phyloP scores from a whole-genome alignment of 2,888 invertebrate species.

The Idaea dimidiata region DNA sequence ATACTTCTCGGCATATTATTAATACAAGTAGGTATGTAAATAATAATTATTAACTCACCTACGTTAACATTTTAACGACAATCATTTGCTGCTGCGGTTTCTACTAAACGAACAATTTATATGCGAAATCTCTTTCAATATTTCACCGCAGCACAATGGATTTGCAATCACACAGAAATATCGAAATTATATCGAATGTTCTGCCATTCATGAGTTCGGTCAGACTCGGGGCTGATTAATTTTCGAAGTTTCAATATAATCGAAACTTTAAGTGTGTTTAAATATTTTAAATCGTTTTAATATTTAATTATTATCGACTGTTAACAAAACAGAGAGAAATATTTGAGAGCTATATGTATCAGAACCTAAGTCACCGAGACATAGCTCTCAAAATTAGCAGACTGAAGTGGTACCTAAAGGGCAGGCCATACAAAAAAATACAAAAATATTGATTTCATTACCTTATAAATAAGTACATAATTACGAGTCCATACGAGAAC shows the following conservation, averaged over 20 bases:
- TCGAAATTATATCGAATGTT: conserved; percentile 17
- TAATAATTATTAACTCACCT: neutral
- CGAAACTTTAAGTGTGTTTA: neutral
- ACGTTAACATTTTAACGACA: neutral
- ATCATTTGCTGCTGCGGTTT: neutral
- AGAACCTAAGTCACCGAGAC: too few species aligned
- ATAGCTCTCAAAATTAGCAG: too few species aligned
- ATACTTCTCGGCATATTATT: too few species aligned
- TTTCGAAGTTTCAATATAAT: neutral
- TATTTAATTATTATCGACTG: too few species aligned
- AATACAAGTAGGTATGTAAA: neutral
- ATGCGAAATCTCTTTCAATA: conserved; percentile 2
- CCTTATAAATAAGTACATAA: too few species aligned
- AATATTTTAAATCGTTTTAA: too few species aligned
- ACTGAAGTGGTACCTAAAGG: too few species aligned
- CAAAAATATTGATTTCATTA: too few species aligned
- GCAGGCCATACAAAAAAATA: too few species aligned
- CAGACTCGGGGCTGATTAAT: conserved; percentile 14
- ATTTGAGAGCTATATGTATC: too few species aligned
- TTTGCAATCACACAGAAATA: conserved; percentile 18
- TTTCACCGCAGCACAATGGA: conserved; percentile 13
- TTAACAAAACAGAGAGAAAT: too few species aligned
- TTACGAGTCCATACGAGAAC: too few species aligned
- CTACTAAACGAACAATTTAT: conserved; percentile 1
- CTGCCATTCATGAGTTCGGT: conserved; percentile 10